A percentile compares a stretch with the other conserved stretches of the same genome.
Conservation (phyloP, 2,797 vertebrate genomes). For the Bovichtus variegatus region DNA sequence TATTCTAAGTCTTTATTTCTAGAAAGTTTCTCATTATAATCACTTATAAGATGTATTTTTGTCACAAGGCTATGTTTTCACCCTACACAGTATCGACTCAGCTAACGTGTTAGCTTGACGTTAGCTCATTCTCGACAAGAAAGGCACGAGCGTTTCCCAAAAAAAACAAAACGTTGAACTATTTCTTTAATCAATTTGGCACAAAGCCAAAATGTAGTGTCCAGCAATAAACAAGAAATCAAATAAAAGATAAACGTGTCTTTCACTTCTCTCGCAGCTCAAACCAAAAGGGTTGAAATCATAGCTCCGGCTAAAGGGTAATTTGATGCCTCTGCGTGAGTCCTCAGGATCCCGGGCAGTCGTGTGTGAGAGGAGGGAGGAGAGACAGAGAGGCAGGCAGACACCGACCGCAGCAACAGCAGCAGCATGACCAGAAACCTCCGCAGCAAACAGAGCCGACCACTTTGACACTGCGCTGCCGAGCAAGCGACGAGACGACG, state of each 20-base stretch:
- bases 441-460: constrained; percentile 23
- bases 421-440: constrained; percentile 48
- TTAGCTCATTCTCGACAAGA: no score
- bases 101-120: not conserved
- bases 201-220: not conserved
- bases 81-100: not conserved
- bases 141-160: no score
- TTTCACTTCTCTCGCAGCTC: not conserved
- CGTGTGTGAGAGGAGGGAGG: constrained; percentile 64
- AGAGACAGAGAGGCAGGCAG: constrained; percentile 36
- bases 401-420: constrained; percentile 19
- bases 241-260: not conserved
- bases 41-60: no score
- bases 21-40: no score
- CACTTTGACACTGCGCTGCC: constrained; percentile 28
- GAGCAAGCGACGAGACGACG: constrained; percentile 8
- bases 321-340: constrained; percentile 68
- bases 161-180: no score
- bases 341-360: constrained; percentile 67
- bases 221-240: not conserved
- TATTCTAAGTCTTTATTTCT: no score
- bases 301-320: constrained; percentile 23
- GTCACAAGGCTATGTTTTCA: no score
- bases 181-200: not conserved
- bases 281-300: not conserved